These are phyloP conservation scores for Cartodere bifasciata DNA, from an alignment of 2,888 invertebrate genomes.

Conservation along the genomic window DNA sequence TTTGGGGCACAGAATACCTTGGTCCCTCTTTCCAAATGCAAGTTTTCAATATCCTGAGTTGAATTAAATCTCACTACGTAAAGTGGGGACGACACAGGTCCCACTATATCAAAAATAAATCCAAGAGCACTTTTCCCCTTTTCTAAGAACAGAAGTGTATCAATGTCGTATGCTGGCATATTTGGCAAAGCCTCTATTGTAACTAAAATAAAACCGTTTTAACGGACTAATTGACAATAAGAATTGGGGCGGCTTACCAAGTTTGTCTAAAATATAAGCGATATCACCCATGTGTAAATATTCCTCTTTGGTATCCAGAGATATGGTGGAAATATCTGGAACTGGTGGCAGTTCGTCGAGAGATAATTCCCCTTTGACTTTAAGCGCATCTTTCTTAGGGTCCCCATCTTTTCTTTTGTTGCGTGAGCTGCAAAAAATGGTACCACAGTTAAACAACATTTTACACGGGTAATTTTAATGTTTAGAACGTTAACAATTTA, in stretches of 20 bases:
- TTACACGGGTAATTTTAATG: no score
- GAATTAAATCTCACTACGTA: constrained; percentile 89
- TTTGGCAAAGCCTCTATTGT: constrained; percentile 60
- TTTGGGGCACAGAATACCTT: constrained; percentile 75
- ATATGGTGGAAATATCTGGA: constrained; percentile 47
- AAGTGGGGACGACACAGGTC: constrained; percentile 70
- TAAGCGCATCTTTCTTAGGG: no score
- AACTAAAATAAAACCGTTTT: constrained; percentile 40
- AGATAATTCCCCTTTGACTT: not conserved
- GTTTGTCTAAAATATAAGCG: constrained; percentile 54
- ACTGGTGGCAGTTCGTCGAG: constrained; percentile 31
- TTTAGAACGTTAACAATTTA: no score
- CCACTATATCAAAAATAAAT: constrained; percentile 84
- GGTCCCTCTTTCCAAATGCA: constrained; percentile 52
- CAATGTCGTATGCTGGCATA: constrained; percentile 70
- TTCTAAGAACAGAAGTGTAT: constrained; percentile 76
- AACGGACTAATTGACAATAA: not conserved
- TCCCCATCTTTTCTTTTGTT: no score
- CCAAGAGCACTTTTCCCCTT: constrained; percentile 63
- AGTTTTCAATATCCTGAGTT: constrained; percentile 55
- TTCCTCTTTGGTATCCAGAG: constrained; percentile 63
- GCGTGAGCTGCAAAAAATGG: no score
- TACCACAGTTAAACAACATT: no score
- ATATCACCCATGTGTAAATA: constrained; percentile 63
- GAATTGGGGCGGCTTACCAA: constrained; percentile 38